Conservation (phyloP, 2,113 vertebrate species). For the Bufo gargarizans region DNA sequence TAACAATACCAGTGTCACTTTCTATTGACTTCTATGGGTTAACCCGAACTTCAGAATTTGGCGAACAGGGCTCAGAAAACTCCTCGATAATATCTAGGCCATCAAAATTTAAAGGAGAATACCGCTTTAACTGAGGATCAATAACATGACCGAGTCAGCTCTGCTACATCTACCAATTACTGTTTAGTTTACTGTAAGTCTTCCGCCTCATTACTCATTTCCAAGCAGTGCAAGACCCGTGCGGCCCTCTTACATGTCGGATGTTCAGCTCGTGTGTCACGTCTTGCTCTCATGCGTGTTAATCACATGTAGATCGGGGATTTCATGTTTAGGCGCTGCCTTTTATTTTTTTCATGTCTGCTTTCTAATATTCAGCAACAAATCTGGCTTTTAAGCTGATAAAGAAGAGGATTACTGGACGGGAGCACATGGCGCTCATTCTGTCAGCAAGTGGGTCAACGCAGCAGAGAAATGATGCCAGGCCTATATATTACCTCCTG, state of each 20-base stretch:
- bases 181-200: too few species aligned
- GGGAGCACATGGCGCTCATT: neutral
- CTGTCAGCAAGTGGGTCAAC: slow-evolving; percentile 22
- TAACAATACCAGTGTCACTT: too few species aligned
- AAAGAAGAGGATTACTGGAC: neutral
- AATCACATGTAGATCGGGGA: neutral
- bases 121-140: too few species aligned
- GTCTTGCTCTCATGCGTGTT: neutral
- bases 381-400: slow-evolving; percentile 15
- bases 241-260: neutral
- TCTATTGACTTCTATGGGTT: too few species aligned
- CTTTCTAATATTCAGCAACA: slow-evolving; percentile 24
- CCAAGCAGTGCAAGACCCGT: neutral
- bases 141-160: too few species aligned
- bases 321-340: neutral
- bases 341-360: slow-evolving; percentile 14
- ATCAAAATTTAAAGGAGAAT: too few species aligned
- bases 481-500: neutral
- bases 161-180: too few species aligned
- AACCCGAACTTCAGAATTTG: too few species aligned
- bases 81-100: too few species aligned
- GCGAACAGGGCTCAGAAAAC: too few species aligned
- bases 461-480: neutral
- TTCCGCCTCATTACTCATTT: too few species aligned
- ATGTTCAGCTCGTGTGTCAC: neutral